Evolutionary conservation across 2,888 invertebrate species (phyloP), one percentile per base, ranked within the genome.

Genomic region (Epirrita christyi): DNA sequence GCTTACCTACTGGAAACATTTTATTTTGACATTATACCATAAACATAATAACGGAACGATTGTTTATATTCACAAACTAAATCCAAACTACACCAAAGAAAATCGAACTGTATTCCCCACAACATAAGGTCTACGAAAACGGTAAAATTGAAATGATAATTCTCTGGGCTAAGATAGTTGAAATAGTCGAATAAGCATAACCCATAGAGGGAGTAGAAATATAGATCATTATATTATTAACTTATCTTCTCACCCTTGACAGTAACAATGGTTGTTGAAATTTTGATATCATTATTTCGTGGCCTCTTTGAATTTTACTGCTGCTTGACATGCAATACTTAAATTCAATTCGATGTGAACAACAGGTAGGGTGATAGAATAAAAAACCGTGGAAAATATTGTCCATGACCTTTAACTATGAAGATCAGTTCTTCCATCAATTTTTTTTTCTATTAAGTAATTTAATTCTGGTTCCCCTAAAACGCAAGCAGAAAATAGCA

Each of bases 211-310:
- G 80, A 80, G 78, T 77, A 81, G 85, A 87, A 86, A 88, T n/a
- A n/a, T 90, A 87, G 83, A 79, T 90, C 88, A 92, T 92, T 91
- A 92, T 85, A 90, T 86, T 88, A 91, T 92, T 92, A 92, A 88
- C 83, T 83, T 85, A 88, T 83, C 90, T 89, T 88, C 90, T 91
- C 91, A 92, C 89, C 91, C 91, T 88, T 91, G 91, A 92, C 91
- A 86, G 78, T 70, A 89, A 91, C 91, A 91, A 91, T 88, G 85
- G 80, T 71, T 81, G 85, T 88, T 88, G 88, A 89, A 88, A 88
- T 87, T 73, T 88, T 85, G 87, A 88, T 88, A 87, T 89, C 84
- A 86, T 90, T 87, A 88, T 88, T 83, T 48, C 80, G 74, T 70
- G 76, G 78, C 71, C 77, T 78, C 73, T 78, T 68, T 66, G 72